A percentile compares a stretch with the other conserved stretches of the same genome.
phyloP scores from a whole-genome alignment of 2,888 invertebrate genomes.

The Eupithecia insigniata region DNA sequence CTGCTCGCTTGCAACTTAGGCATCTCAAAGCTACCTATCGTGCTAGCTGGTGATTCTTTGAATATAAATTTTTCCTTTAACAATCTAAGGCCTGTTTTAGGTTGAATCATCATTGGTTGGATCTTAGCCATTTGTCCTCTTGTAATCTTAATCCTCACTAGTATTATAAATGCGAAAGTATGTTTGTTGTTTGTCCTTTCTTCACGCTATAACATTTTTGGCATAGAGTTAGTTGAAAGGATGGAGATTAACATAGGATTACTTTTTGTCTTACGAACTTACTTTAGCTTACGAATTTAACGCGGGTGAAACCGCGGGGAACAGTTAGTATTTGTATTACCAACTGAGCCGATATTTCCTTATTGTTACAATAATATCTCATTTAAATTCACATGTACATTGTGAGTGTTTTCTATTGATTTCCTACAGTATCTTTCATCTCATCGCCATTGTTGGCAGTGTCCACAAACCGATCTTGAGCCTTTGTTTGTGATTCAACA shows the following conservation, averaged over 20 bases:
- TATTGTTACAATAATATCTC: slow-evolving; percentile 30
- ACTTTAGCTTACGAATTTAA: no score
- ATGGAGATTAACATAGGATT: no score
- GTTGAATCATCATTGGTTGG: background rate
- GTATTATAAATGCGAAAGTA: no score
- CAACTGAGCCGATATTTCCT: slow-evolving; percentile 35
- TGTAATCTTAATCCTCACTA: background rate
- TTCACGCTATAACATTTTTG: no score
- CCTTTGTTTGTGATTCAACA: slow-evolving; percentile 64
- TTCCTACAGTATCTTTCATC: slow-evolving; percentile 51
- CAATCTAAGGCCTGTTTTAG: slow-evolving; percentile 1
- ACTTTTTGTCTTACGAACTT: no score
- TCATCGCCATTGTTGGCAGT: slow-evolving; percentile 45
- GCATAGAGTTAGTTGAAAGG: no score
- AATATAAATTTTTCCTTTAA: background rate
- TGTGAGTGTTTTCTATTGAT: slow-evolving; percentile 51
- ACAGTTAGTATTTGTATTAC: no score
- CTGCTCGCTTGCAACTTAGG: no score
- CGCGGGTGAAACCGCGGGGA: no score
- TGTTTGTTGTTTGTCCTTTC: no score
- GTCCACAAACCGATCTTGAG: slow-evolving; percentile 57
- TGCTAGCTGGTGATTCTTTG: background rate
- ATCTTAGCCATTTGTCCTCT: background rate
- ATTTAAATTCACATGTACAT: slow-evolving; percentile 41
- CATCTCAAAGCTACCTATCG: background rate